These are phyloP conservation scores for Sus scrofa DNA, from an alignment of 2,113 vertebrate species.

Conservation along the genomic window DNA sequence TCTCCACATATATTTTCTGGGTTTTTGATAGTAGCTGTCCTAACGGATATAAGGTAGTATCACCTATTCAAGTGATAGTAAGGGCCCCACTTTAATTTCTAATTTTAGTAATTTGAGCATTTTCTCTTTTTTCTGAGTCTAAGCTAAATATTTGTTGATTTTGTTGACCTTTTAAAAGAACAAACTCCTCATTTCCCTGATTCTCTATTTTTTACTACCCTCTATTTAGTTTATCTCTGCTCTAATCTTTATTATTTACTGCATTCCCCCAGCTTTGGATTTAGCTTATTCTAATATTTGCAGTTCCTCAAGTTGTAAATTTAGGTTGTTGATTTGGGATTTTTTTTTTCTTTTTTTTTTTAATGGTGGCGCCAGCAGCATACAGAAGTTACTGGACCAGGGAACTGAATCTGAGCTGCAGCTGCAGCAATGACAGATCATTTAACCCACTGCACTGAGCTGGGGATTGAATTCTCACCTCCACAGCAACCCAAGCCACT, in stretches of 20 bases:
- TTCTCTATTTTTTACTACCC: background rate
- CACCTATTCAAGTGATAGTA: background rate
- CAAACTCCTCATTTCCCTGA: background rate
- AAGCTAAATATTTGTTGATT: background rate
- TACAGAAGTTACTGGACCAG: too few relatives aligned
- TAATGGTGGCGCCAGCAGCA: too few relatives aligned
- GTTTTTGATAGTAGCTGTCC: background rate
- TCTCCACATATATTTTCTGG: background rate
- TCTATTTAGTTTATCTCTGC: background rate
- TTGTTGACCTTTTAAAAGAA: background rate
- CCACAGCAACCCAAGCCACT: too few relatives aligned
- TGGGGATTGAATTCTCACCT: too few relatives aligned
- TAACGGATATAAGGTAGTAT: background rate
- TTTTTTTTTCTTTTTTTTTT: background rate
- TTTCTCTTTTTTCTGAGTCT: background rate
- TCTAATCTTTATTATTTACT: background rate
- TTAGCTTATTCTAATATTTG: background rate
- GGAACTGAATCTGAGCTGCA: too few relatives aligned
- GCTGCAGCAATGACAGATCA: too few relatives aligned
- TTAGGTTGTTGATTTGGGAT: background rate
- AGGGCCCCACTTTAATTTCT: background rate
- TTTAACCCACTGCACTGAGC: too few relatives aligned
- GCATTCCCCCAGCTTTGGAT: background rate
- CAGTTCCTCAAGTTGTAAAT: background rate
- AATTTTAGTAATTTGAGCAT: background rate